phyloP scores from a whole-genome alignment of 2,113 vertebrate genomes.

The Heliornis fulica region DNA sequence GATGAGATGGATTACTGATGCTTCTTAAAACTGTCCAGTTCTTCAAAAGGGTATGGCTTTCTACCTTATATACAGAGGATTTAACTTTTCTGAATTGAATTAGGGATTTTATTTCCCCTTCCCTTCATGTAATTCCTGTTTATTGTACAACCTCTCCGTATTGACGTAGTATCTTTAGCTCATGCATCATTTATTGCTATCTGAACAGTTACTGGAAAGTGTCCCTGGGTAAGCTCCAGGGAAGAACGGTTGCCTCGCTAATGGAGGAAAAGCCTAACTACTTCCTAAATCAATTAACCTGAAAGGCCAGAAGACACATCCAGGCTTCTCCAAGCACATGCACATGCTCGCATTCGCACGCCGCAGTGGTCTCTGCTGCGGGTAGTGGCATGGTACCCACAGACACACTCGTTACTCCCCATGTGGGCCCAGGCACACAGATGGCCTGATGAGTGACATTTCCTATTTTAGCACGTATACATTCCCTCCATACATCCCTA shows the following conservation, averaged over 20 bases:
- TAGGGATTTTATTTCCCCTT: constrained; percentile 16
- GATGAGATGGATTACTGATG: background rate
- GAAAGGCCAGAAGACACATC: background rate
- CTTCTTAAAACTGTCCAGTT: background rate
- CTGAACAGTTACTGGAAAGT: constrained; percentile 62
- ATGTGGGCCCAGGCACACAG: background rate
- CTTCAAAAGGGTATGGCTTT: background rate
- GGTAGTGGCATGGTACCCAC: background rate
- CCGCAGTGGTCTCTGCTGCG: background rate
- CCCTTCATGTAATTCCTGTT: background rate
- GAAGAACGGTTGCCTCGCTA: constrained; percentile 48
- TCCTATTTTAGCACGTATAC: fast-evolving
- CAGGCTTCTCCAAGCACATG: background rate
- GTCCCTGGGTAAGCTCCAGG: constrained; percentile 34
- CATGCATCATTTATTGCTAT: constrained; percentile 63
- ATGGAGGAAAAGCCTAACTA: constrained; percentile 67
- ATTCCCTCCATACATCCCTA: background rate
- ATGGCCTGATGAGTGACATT: background rate
- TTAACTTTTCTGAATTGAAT: background rate
- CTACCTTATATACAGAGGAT: background rate
- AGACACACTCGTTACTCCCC: fast-evolving
- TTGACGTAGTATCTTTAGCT: constrained; percentile 43
- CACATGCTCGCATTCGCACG: background rate
- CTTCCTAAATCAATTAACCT: constrained; percentile 71
- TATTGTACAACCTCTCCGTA: constrained; percentile 30